phyloP scores from a whole-genome alignment of 2,888 invertebrate species.

The Mimumesa dahlbomi region DNA sequence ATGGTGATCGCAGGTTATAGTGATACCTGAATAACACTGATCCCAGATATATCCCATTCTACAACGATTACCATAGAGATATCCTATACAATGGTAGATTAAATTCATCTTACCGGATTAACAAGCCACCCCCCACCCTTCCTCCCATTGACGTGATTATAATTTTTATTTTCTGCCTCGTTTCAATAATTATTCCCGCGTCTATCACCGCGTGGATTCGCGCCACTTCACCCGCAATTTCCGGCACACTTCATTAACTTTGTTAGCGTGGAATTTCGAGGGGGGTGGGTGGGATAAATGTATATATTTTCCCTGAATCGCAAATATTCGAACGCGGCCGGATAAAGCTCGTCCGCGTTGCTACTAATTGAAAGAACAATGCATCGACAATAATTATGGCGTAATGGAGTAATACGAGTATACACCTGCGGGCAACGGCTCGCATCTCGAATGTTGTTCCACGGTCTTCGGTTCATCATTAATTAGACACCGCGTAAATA shows the following conservation, averaged over 20 bases:
- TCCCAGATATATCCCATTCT: too few relatives aligned
- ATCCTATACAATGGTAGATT: too few relatives aligned
- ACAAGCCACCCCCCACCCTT: background rate
- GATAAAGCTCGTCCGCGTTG: background rate
- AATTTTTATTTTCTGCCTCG: background rate
- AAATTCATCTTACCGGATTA: background rate
- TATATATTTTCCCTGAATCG: background rate
- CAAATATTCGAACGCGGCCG: background rate
- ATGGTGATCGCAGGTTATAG: too few relatives aligned
- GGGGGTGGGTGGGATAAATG: background rate
- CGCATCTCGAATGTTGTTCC: slow-evolving; percentile 4
- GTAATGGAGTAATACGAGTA: slow-evolving; percentile 12
- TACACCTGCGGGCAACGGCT: slow-evolving; percentile 4
- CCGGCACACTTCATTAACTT: slow-evolving; percentile 27
- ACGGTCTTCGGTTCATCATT: slow-evolving; percentile 12
- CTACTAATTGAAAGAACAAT: slow-evolving; percentile 32
- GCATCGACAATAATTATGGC: slow-evolving; percentile 35
- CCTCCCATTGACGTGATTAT: background rate
- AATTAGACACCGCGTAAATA: slow-evolving; percentile 28
- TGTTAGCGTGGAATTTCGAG: slow-evolving; percentile 12
- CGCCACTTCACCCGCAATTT: slow-evolving; percentile 5
- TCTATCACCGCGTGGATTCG: background rate
- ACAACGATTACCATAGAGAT: too few relatives aligned
- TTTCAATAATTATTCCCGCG: background rate
- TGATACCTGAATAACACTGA: too few relatives aligned